phyloP scores from a whole-genome alignment of 2,113 vertebrate species.

The Hippocampus abdominalis region DNA sequence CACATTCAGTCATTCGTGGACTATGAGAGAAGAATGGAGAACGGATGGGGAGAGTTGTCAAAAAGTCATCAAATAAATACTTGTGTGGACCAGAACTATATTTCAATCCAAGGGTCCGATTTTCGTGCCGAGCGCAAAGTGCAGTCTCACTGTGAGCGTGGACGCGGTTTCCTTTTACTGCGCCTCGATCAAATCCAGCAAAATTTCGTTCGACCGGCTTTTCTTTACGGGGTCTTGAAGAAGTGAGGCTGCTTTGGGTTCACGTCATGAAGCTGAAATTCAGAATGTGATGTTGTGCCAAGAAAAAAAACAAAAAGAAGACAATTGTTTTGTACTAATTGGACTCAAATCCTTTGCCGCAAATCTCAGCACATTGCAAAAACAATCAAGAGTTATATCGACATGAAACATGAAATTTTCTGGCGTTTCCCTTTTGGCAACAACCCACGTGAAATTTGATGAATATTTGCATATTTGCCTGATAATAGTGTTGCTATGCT shows the following conservation, averaged over 20 bases:
- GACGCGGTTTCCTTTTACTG: too few species aligned
- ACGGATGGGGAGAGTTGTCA: background rate
- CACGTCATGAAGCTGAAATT: background rate
- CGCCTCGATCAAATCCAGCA: too few species aligned
- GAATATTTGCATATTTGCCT: background rate
- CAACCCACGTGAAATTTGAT: background rate
- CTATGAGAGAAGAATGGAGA: background rate
- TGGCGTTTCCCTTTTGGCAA: background rate
- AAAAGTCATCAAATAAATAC: background rate
- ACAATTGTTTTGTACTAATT: background rate
- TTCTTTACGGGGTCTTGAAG: background rate
- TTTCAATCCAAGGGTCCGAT: background rate
- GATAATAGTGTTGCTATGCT: background rate
- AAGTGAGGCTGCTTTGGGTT: background rate
- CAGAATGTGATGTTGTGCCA: background rate
- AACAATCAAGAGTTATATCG: background rate
- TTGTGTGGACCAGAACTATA: background rate
- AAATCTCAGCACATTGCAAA: background rate
- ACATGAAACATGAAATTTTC: background rate
- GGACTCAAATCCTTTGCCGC: background rate
- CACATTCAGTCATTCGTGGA: background rate
- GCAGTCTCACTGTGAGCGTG: too few species aligned
- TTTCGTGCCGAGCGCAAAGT: background rate
- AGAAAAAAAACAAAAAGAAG: background rate
- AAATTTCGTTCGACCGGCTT: background rate